phyloP scores from a whole-genome alignment of 2,888 invertebrate species.

The Acanthosoma haemorrhoidale region DNA sequence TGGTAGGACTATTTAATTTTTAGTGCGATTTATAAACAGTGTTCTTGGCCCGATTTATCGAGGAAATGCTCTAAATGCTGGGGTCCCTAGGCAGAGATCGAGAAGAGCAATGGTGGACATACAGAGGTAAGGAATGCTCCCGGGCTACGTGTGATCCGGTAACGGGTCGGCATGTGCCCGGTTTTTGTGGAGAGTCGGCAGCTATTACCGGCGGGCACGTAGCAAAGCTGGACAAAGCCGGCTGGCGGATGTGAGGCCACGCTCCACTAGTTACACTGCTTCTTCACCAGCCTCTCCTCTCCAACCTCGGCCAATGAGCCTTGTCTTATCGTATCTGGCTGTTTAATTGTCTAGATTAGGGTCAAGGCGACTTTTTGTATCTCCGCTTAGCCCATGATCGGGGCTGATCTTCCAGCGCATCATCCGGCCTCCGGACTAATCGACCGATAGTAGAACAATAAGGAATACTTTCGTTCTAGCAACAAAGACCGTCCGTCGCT shows the following conservation, averaged over 20 bases:
- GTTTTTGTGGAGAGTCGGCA: neutral
- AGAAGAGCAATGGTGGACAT: neutral
- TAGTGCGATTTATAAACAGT: no score
- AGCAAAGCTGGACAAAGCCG: slow-evolving; percentile 7
- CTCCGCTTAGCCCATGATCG: neutral
- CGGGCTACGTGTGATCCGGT: neutral
- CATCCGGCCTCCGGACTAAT: no score
- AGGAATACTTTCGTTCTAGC: no score
- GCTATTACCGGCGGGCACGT: slow-evolving; percentile 2
- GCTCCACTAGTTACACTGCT: neutral
- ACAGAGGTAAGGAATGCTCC: neutral
- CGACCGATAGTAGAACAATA: no score
- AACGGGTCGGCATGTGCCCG: slow-evolving; percentile 6
- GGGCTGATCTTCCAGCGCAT: no score
- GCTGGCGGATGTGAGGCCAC: slow-evolving; percentile 1
- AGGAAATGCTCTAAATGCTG: no score
- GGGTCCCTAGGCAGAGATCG: no score
- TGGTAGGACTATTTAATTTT: no score
- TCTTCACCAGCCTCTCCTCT: no score
- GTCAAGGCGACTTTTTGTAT: slow-evolving; percentile 6
- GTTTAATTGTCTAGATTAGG: slow-evolving; percentile 10
- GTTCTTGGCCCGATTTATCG: no score
- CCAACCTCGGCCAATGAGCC: no score
- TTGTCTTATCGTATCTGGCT: neutral
- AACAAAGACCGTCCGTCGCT: no score